Evolutionary conservation across 2,113 vertebrate species (phyloP).

Genomic region (Motacilla alba): DNA sequence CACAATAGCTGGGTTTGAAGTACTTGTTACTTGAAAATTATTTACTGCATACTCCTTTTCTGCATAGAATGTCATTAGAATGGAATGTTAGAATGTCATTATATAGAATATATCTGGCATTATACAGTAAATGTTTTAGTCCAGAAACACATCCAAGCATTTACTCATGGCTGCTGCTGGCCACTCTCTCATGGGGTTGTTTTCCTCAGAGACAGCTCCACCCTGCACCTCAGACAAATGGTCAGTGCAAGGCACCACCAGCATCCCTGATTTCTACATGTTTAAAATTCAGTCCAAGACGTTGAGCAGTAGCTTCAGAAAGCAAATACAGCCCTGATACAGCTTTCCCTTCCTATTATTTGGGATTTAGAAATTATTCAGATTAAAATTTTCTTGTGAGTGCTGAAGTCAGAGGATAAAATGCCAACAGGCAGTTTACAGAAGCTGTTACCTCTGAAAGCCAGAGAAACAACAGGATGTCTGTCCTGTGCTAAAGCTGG

Average conservation of each 20-base stretch:
- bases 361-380: neutral
- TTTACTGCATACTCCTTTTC: neutral
- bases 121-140: neutral
- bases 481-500: neutral
- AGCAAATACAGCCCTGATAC: neutral
- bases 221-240: neutral
- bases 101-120: neutral
- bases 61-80: neutral
- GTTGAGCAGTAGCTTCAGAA: neutral
- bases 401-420: neutral
- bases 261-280: neutral
- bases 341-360: neutral
- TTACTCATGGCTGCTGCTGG: neutral
- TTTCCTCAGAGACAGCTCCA: neutral
- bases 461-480: neutral
- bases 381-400: neutral
- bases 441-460: neutral
- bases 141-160: neutral
- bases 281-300: neutral
- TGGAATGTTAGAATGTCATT: neutral
- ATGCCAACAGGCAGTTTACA: neutral
- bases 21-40: neutral
- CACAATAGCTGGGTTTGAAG: neutral
- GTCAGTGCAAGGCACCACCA: neutral
- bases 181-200: neutral